These are phyloP conservation scores for Bombyx huttoni DNA, from an alignment of 2,888 invertebrate genomes.

Conservation along the genomic window DNA sequence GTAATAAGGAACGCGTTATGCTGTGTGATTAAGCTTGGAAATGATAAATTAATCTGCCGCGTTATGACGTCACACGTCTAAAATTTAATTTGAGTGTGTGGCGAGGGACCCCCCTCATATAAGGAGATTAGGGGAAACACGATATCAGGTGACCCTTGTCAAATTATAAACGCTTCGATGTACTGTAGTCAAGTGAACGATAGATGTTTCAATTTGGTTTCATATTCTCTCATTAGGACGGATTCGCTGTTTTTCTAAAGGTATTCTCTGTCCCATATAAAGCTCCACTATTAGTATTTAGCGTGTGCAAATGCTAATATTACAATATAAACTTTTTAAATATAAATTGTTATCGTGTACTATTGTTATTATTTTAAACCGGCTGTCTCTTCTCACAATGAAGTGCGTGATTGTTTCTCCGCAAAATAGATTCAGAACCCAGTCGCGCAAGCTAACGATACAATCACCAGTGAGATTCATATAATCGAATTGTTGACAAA, in stretches of 20 bases:
- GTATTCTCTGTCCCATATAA: too few relatives aligned
- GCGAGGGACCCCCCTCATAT: conserved; percentile 10
- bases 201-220: neutral
- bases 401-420: too few relatives aligned
- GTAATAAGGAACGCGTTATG: neutral
- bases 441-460: too few relatives aligned
- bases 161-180: conserved; percentile 6
- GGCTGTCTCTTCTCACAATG: too few relatives aligned
- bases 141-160: conserved; percentile 16
- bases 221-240: neutral
- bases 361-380: too few relatives aligned
- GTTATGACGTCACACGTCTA: conserved; percentile 8
- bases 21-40: neutral
- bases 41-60: neutral
- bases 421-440: too few relatives aligned
- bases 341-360: too few relatives aligned
- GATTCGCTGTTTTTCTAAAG: neutral
- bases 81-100: conserved; percentile 16
- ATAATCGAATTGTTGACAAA: too few relatives aligned
- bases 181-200: neutral
- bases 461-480: too few relatives aligned
- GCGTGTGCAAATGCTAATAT: too few relatives aligned
- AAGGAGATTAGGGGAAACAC: conserved; percentile 13
- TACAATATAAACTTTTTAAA: too few relatives aligned
- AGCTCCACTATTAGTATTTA: too few relatives aligned